Evolutionary conservation across 1,140 invertebrate species (phyloP).

Genomic region (Plectus sambesii): DNA sequence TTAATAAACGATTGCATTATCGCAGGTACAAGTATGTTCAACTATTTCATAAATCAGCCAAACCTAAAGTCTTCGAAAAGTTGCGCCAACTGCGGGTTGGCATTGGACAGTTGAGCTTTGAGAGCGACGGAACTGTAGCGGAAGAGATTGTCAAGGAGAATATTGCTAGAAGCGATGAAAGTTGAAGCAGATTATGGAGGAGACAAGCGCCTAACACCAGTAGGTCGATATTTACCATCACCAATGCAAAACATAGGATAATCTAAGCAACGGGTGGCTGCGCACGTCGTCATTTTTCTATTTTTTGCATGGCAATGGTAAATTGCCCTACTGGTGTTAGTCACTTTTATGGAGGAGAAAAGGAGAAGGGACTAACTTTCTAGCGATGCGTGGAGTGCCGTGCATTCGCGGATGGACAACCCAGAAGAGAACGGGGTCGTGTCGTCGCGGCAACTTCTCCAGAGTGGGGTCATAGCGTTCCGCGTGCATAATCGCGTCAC

Average conservation of each 20-base stretch:
- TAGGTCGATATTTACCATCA: no score
- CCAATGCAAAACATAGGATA: no score
- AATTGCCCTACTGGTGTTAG: no score
- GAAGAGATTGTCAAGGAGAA: slow-evolving; percentile 34
- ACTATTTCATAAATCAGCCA: no score
- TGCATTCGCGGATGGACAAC: slow-evolving; percentile 23
- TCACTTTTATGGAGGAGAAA: slow-evolving; percentile 2
- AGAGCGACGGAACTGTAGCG: slow-evolving; percentile 20
- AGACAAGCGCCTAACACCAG: no score
- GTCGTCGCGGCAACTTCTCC: slow-evolving; percentile 32
- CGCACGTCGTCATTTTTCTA: no score
- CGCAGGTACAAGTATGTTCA: no score
- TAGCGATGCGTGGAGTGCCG: slow-evolving; percentile 37
- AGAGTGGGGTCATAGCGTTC: slow-evolving; percentile 43
- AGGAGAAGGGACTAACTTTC: slow-evolving; percentile 23
- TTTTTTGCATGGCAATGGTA: no score
- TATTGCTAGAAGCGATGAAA: slow-evolving; percentile 29
- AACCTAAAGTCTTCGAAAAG: slow-evolving; percentile 19
- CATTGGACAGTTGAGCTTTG: slow-evolving; percentile 14
- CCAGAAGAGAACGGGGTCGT: slow-evolving; percentile 43
- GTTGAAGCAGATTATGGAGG: neutral
- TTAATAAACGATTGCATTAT: no score
- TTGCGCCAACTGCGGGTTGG: no score
- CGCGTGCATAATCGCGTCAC: slow-evolving; percentile 36
- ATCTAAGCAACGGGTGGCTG: no score